phyloP scores from a whole-genome alignment of 2,797 vertebrate genomes.

The Scolopax rusticola region DNA sequence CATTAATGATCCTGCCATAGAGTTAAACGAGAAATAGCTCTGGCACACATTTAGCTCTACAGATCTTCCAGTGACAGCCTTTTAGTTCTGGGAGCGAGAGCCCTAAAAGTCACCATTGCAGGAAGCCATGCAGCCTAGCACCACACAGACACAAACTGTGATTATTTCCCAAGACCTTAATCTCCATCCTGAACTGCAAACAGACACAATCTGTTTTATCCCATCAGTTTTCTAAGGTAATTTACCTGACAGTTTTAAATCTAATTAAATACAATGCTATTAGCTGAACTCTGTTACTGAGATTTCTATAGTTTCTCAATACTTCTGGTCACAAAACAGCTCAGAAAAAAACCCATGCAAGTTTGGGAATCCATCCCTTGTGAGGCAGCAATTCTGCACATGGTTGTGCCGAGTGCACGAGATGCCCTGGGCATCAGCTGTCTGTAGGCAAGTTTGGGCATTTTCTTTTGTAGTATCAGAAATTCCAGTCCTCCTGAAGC shows the following conservation, averaged over 20 bases:
- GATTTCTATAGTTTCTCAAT: not conserved
- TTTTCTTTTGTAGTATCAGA: not conserved
- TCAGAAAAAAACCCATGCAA: not conserved
- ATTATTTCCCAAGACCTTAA: not conserved
- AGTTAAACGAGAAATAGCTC: not conserved
- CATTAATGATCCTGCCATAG: not conserved
- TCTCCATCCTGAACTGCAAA: not conserved
- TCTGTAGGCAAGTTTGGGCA: not conserved
- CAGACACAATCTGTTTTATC: not conserved
- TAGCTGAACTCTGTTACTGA: not conserved
- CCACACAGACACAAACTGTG: not conserved
- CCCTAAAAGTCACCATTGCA: not conserved
- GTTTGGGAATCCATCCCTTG: not conserved
- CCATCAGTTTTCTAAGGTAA: not conserved
- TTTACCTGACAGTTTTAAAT: not conserved
- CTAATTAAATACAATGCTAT: not conserved
- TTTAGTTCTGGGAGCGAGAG: not conserved
- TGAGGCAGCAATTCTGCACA: not conserved
- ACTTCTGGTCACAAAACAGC: rapidly evolving
- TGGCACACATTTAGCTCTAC: not conserved
- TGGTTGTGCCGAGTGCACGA: rapidly evolving
- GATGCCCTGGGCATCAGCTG: not conserved
- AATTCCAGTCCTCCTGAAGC: not conserved
- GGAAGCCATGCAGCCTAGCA: not conserved
- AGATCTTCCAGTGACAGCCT: not conserved